These are phyloP conservation scores for Hepsetus odoe DNA, from an alignment of 2,113 vertebrate species.

Conservation along the genomic window DNA sequence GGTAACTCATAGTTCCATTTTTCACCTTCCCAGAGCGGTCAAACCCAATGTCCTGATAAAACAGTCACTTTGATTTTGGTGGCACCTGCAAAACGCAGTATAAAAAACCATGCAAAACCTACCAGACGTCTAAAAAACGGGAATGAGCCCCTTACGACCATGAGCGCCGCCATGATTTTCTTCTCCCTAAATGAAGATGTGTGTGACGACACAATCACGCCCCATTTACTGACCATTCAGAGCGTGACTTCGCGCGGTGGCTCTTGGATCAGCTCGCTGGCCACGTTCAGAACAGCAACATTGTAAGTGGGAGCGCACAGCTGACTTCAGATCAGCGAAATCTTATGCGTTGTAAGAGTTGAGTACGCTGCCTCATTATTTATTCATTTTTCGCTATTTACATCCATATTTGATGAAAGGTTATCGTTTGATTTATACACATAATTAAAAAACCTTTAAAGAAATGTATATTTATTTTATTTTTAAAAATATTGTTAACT, in stretches of 20 bases:
- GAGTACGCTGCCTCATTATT: no score
- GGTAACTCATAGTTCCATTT: neutral
- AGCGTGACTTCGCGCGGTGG: no score
- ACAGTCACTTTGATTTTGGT: no score
- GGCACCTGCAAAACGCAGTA: neutral
- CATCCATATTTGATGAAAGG: no score
- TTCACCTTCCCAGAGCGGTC: neutral
- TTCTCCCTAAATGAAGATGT: slow-evolving; percentile 40
- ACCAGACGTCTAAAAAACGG: slow-evolving; percentile 78
- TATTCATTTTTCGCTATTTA: neutral
- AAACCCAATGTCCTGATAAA: neutral
- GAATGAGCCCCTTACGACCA: slow-evolving; percentile 72
- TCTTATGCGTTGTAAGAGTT: no score
- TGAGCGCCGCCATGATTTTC: slow-evolving; percentile 85
- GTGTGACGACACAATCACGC: slow-evolving; percentile 63
- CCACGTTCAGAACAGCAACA: no score
- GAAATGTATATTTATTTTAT: no score
- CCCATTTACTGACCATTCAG: slow-evolving; percentile 67
- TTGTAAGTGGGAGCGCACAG: neutral
- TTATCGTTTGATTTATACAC: no score
- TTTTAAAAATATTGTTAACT: no score
- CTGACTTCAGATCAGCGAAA: neutral
- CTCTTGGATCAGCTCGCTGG: neutral
- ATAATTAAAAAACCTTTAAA: no score
- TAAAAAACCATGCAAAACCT: slow-evolving; percentile 61